Conservation (phyloP, 2,113 vertebrate species). For the Amphiprion ocellaris region DNA sequence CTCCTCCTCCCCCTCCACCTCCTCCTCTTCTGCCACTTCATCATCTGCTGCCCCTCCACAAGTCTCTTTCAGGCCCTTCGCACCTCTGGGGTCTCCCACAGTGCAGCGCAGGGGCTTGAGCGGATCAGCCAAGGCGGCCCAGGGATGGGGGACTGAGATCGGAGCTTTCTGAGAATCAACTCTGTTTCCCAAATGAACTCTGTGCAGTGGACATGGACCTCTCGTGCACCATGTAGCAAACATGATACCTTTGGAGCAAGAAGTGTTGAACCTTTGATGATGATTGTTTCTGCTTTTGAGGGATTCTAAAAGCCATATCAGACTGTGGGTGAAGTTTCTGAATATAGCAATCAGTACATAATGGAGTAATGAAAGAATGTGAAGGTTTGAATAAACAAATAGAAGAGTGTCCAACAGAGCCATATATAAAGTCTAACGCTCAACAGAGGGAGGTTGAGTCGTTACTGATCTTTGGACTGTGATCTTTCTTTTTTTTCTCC, state of each 20-base stretch:
- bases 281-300: conserved; percentile 51
- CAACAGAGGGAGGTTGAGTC: conserved; percentile 41
- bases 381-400: conserved; percentile 47
- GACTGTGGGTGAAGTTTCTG: conserved; percentile 50
- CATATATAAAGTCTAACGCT: conserved; percentile 55
- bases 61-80: conserved; percentile 84
- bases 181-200: conserved; percentile 49
- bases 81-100: conserved; percentile 79
- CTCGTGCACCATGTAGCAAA: conserved; percentile 46
- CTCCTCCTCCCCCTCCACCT: conserved; percentile 65
- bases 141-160: conserved; percentile 91
- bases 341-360: conserved; percentile 50
- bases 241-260: conserved; percentile 33
- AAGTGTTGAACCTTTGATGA: conserved; percentile 48
- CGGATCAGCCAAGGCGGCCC: conserved; percentile 81
- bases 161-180: conserved; percentile 90
- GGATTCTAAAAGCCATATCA: conserved; percentile 77
- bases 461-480: conserved; percentile 72
- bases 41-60: conserved; percentile 67
- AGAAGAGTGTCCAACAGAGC: conserved; percentile 60
- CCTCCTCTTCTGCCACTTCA: conserved; percentile 69
- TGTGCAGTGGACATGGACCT: conserved; percentile 40
- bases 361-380: conserved; percentile 52
- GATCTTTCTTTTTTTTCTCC: conserved; percentile 44
- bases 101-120: conserved; percentile 75